A percentile compares a stretch with the other conserved stretches of the same genome.
Conservation (phyloP, 2,113 vertebrate species). For the Gambusia holbrooki region DNA sequence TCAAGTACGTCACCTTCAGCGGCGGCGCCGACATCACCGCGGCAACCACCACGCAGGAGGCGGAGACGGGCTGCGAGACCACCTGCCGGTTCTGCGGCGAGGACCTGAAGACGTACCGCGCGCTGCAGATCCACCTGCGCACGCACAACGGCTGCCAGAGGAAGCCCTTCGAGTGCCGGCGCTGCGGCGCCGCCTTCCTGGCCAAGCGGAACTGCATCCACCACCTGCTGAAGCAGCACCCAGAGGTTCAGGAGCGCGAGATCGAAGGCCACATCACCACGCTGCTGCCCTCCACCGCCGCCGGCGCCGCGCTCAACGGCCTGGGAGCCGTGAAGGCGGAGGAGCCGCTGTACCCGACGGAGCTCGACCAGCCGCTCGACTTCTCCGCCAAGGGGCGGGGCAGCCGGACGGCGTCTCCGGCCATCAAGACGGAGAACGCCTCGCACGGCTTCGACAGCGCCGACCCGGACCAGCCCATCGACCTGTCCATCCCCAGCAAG, state of each 20-base stretch:
- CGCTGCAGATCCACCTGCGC: conserved; percentile 93
- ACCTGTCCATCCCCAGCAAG: conserved; percentile 92
- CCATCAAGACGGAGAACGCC: conserved; percentile 85
- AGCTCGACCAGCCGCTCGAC: conserved; percentile 91
- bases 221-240: conserved; percentile 95
- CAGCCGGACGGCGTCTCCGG: conserved; percentile 60
- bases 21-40: conserved; percentile 29
- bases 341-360: conserved; percentile 74
- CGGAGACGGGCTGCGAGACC: conserved; percentile 82
- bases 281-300: conserved; percentile 65
- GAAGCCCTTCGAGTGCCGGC: conserved; percentile 93
- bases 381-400: conserved; percentile 88
- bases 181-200: conserved; percentile 90
- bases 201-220: conserved; percentile 96
- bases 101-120: conserved; percentile 90
- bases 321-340: conserved; percentile 81
- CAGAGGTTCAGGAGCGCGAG: conserved; percentile 91
- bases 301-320: conserved; percentile 34
- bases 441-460: conserved; percentile 79
- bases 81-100: conserved; percentile 91
- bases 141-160: conserved; percentile 91
- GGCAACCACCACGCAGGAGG: conserved; percentile 47
- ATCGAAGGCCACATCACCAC: conserved; percentile 91
- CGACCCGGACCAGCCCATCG: conserved; percentile 88
- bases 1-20: conserved; percentile 90